Evolutionary conservation across 2,797 vertebrate genomes (phyloP).

Genomic region (Hipposideros larvatus): DNA sequence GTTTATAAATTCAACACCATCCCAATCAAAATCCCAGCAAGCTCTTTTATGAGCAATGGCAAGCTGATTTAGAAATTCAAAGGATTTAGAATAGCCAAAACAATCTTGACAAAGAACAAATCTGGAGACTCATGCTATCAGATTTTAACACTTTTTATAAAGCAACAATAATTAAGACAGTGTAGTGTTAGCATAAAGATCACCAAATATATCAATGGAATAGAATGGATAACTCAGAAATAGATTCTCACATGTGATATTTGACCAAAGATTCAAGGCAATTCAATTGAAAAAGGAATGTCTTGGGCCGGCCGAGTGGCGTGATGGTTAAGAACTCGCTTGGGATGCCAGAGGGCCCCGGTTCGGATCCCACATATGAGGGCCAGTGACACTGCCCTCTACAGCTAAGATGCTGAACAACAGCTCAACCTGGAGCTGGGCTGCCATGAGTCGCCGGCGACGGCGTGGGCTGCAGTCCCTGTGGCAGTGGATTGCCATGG

Average conservation of each 20-base stretch:
- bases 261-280: background rate
- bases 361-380: no score
- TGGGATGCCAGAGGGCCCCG: no score
- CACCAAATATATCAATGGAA: background rate
- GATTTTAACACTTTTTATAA: background rate
- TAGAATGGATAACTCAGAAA: background rate
- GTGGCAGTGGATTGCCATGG: no score
- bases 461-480: no score
- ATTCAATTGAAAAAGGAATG: background rate
- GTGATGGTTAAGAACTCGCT: no score
- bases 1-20: background rate
- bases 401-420: no score
- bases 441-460: no score
- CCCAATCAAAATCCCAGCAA: background rate
- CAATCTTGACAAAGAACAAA: background rate
- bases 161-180: background rate
- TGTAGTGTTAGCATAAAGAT: background rate
- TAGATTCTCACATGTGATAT: background rate
- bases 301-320: no score
- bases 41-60: background rate
- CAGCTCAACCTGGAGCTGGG: no score
- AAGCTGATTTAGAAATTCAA: background rate
- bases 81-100: background rate
- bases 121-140: background rate
- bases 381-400: no score